Conservation (phyloP, 1,140 invertebrate genomes). For the Teleogryllus occipitalis region DNA sequence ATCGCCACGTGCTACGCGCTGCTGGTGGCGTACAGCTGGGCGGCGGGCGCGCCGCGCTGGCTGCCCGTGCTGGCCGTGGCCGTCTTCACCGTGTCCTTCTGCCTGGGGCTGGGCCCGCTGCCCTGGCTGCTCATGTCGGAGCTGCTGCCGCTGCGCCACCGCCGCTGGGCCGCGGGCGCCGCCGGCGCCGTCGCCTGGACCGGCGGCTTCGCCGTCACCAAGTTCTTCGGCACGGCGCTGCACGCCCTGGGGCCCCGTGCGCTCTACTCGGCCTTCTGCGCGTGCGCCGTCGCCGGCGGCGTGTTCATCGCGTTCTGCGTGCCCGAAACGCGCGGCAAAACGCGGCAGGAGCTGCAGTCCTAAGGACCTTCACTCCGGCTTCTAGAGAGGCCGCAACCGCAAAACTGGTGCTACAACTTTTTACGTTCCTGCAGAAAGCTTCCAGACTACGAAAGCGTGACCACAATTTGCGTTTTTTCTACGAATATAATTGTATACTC, state of each 20-base stretch:
- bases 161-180: neutral
- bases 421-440: no score
- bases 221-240: neutral
- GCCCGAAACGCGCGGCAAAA: slow-evolving; percentile 3
- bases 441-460: no score
- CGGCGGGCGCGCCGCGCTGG: neutral
- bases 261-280: neutral
- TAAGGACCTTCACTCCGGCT: neutral
- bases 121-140: slow-evolving; percentile 1
- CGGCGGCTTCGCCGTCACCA: neutral
- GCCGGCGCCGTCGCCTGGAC: neutral
- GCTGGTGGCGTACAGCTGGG: neutral
- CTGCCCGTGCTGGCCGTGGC: neutral
- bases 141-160: neutral
- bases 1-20: neutral
- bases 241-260: neutral
- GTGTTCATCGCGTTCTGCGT: neutral
- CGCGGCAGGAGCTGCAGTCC: neutral
- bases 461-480: no score
- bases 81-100: slow-evolving; percentile 8
- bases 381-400: no score
- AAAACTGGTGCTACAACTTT: no score
- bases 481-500: no score
- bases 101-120: neutral
- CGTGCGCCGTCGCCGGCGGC: neutral